Base-by-base conservation (phyloP, 2,113 vertebrate genomes). In the Nibea albiflora region DNA sequence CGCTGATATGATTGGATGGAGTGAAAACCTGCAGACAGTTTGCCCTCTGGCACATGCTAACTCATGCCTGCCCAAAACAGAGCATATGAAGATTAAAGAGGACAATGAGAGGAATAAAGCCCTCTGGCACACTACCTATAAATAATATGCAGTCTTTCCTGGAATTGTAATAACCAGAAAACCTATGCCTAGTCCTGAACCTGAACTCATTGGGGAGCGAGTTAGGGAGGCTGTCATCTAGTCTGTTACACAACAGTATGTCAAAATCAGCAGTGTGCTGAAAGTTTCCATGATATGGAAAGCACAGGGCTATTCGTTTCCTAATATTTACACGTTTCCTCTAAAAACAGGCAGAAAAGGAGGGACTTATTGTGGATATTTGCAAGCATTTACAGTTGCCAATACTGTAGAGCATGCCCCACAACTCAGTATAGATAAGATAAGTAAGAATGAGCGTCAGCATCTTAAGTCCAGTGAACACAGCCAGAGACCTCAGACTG, bases 131-230 rank as follows among this genome's bases (percentile, higher is more conserved):
- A 66, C 10, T 28, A 49, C 16, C 22, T 47, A 11, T 49, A 35
- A 20, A 68, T 60, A 22, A 39, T 56, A 56, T 12, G 53, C n/a
- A 44, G n/a, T 50, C 12, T 49, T 31, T 50, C 15, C 20, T 44
- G 31, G 60, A 44, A 52, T 14, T 53, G 4, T 44, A 54, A 75
- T 75, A 24, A 54, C 31, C 60, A 11, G 54, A 44, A 64, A 53
- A 74, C 42, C 15, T 49, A 24, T 14, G 7, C 20, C 20, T 8
- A 17, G 49, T 75, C 73, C 35, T 54, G 16, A 54, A 19, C 9
- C 35, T 39, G 35, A 39, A 39, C 35, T 39, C 28, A 24, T 2
- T 11, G 44, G 11, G 39, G 5, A 56, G 52, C 1, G 4, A 58
- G 24, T 60, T 12, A n/a, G 24, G 20, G 44, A 35, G 31, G 3